Conservation (phyloP, 1,140 invertebrate genomes). For the Brachionus sp. region DNA sequence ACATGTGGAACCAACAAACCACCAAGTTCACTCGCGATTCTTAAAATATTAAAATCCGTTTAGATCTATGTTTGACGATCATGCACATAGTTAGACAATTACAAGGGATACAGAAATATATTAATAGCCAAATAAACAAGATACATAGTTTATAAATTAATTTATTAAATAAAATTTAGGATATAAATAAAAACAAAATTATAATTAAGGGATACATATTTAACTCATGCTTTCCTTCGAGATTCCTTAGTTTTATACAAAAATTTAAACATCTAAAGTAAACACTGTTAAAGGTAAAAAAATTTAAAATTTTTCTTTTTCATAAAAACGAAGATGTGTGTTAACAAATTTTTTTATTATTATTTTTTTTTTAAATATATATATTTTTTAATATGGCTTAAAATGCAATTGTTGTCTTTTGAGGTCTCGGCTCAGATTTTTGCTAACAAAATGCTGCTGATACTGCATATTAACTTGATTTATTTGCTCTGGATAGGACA, state of each 20-base stretch:
- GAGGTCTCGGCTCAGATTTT: background rate
- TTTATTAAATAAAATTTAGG: slow-evolving; percentile 5
- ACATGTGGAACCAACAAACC: slow-evolving; percentile 41
- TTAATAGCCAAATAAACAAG: slow-evolving; percentile 1
- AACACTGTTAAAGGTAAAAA: slow-evolving; percentile 18
- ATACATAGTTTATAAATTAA: background rate
- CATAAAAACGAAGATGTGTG: slow-evolving; percentile 10
- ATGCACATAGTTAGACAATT: slow-evolving; percentile 31
- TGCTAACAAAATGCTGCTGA: background rate
- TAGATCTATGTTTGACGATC: background rate
- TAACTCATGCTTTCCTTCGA: slow-evolving; percentile 12
- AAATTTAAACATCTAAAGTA: slow-evolving; percentile 17
- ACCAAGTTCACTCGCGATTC: slow-evolving; percentile 41
- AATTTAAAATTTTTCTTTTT: background rate
- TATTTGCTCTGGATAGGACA: slow-evolving; percentile 20
- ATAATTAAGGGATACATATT: background rate
- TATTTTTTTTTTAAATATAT: background rate
- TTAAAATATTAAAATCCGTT: slow-evolving; percentile 31
- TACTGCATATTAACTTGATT: background rate
- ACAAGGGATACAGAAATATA: slow-evolving; percentile 22
- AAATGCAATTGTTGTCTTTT: slow-evolving; percentile 21
- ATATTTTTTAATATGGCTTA: slow-evolving; percentile 27
- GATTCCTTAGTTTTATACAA: background rate
- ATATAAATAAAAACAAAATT: background rate
- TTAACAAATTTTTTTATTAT: background rate